Percentiles rank a stretch among this genome's conserved stretches.
Evolutionary conservation across 2,888 invertebrate genomes (phyloP).

Genomic region (Chloromyia formosa): DNA sequence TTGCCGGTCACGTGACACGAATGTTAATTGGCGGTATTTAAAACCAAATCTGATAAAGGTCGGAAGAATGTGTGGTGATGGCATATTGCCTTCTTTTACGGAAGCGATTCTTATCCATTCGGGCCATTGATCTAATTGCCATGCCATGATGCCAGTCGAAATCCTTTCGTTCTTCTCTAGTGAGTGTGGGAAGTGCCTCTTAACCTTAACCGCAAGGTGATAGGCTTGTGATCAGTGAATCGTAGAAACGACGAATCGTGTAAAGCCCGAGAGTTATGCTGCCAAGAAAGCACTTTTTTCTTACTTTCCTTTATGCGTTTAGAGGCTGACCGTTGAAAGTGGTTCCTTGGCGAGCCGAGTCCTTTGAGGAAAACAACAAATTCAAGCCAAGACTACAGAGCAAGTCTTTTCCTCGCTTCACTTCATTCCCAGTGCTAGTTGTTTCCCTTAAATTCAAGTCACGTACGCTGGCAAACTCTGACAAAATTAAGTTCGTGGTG

Average conservation of each 20-base stretch:
- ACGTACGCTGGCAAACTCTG: conserved; percentile 47
- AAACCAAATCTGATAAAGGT: conserved; percentile 31
- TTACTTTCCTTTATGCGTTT: no score
- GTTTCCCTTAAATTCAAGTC: conserved; percentile 44
- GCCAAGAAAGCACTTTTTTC: conserved; percentile 41
- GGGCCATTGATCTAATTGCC: conserved; percentile 1
- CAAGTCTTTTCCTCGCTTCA: not conserved
- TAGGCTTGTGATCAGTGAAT: conserved; percentile 31
- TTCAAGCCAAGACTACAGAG: not conserved
- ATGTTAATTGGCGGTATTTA: conserved; percentile 22
- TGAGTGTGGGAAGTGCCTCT: no score
- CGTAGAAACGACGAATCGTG: conserved; percentile 23
- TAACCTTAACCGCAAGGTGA: conserved; percentile 8
- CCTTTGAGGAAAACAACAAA: not conserved
- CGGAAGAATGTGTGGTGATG: not conserved
- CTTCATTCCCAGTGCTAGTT: not conserved
- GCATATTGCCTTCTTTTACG: not conserved
- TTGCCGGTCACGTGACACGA: not conserved
- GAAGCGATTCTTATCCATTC: not conserved
- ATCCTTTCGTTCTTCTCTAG: no score
- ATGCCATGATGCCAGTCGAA: not conserved
- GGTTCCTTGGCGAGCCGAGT: not conserved
- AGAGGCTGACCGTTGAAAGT: not conserved
- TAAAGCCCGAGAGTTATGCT: conserved; percentile 31
- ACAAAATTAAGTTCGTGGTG: conserved; percentile 49